Evolutionary conservation across 2,888 invertebrate genomes (phyloP).

Genomic region (Eubasilissa splendida): DNA sequence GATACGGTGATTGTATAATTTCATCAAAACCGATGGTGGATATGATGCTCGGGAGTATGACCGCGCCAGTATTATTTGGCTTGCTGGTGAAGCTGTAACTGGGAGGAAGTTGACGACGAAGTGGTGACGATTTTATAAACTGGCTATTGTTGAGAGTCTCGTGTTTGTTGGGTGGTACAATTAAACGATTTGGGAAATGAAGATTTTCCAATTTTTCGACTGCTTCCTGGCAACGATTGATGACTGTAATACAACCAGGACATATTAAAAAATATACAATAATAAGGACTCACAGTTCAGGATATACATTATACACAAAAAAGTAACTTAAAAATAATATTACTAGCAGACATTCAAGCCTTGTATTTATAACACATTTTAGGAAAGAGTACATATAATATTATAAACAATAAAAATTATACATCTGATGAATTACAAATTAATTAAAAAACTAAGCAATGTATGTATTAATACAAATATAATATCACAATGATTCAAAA

Average conservation of each 20-base stretch:
- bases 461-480: too few relatives aligned
- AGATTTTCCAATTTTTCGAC: conserved; percentile 49
- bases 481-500: too few relatives aligned
- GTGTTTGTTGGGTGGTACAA: background rate
- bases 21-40: conserved; percentile 36
- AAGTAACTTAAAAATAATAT: too few relatives aligned
- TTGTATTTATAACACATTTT: too few relatives aligned
- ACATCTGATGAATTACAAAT: too few relatives aligned
- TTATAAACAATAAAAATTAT: too few relatives aligned
- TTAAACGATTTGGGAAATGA: conserved; percentile 45
- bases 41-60: conserved; percentile 27
- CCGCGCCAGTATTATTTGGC: background rate
- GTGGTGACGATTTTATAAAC: conserved; percentile 20
- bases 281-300: background rate
- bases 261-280: conserved; percentile 20
- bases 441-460: too few relatives aligned
- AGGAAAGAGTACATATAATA: too few relatives aligned
- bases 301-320: too few relatives aligned
- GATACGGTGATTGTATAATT: background rate
- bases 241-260: conserved; percentile 53
- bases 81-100: conserved; percentile 21
- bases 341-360: too few relatives aligned
- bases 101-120: conserved; percentile 2
- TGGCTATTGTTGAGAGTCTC: background rate
- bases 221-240: conserved; percentile 48